Evolutionary conservation across 2,113 vertebrate genomes (phyloP).

Genomic region (Hyperoodon ampullatus): DNA sequence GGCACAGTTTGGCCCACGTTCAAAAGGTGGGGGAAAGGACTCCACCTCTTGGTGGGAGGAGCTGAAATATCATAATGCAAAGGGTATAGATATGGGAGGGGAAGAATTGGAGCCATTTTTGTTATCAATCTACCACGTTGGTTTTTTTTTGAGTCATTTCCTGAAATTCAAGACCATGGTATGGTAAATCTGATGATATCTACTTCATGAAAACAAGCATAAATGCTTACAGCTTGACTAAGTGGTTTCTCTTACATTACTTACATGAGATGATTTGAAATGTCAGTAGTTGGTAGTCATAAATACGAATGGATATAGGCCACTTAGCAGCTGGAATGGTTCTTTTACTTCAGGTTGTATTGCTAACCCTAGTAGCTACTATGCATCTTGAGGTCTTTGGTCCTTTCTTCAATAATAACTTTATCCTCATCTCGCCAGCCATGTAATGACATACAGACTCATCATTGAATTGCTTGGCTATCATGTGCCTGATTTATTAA

Average conservation of each 20-base stretch:
- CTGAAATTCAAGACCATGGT: constrained; percentile 9
- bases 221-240: constrained; percentile 18
- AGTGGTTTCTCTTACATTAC: constrained; percentile 1
- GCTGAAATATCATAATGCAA: neutral
- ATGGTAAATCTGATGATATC: neutral
- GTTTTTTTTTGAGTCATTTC: constrained; percentile 30
- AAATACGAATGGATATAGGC: constrained; percentile 9
- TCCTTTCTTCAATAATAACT: neutral
- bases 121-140: neutral
- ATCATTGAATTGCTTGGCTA: neutral
- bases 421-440: neutral
- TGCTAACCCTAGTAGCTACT: neutral
- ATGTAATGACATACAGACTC: neutral
- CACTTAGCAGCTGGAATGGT: constrained; percentile 31
- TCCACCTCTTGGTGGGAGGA: neutral
- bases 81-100: neutral
- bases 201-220: neutral
- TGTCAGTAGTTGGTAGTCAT: neutral
- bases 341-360: constrained; percentile 23
- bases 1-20: neutral
- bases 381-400: neutral
- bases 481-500: constrained; percentile 19
- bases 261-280: constrained; percentile 18
- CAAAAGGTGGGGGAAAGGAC: neutral
- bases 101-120: neutral